Percentiles rank a stretch among this genome's conserved stretches.
Evolutionary conservation across 1,140 invertebrate species (phyloP).

Genomic region (Pseudomyrmex sp.): DNA sequence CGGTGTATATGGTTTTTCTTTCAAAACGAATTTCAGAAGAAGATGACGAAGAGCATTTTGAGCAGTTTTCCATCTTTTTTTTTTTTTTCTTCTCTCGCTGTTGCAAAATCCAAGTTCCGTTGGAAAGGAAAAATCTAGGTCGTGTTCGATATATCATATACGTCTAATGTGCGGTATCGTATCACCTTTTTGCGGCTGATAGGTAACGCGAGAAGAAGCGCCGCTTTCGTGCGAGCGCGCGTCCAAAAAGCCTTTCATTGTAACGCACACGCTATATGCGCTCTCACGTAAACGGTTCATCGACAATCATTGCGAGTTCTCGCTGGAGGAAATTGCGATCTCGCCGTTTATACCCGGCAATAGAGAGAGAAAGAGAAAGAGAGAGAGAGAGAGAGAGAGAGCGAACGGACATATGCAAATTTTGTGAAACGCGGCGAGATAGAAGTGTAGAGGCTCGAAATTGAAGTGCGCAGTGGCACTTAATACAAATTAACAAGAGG

Average conservation of each 20-base stretch:
- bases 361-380: slow-evolving; percentile 9
- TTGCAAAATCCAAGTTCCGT: too few species aligned
- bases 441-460: slow-evolving; percentile 6
- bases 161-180: slow-evolving; percentile 13
- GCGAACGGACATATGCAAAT: slow-evolving; percentile 63
- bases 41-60: slow-evolving; percentile 2
- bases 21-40: slow-evolving; percentile 19
- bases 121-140: background rate
- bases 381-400: slow-evolving; percentile 10
- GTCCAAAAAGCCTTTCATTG: slow-evolving; percentile 36
- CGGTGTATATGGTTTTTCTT: background rate
- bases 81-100: too few species aligned
- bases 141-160: slow-evolving; percentile 32
- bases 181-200: slow-evolving; percentile 38
- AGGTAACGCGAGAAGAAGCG: slow-evolving; percentile 43
- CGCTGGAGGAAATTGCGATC: slow-evolving; percentile 70
- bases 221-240: slow-evolving; percentile 30
- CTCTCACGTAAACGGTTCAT: slow-evolving; percentile 31
- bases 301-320: slow-evolving; percentile 63
- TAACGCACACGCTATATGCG: background rate
- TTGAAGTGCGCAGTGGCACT: slow-evolving; percentile 17
- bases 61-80: too few species aligned
- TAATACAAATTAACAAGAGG: slow-evolving; percentile 35
- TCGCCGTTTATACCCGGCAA: slow-evolving; percentile 45
- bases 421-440: background rate